A percentile compares a stretch with the other conserved stretches of the same genome.
Conservation (phyloP, 2,113 vertebrate genomes). For the Collichthys lucidus region DNA sequence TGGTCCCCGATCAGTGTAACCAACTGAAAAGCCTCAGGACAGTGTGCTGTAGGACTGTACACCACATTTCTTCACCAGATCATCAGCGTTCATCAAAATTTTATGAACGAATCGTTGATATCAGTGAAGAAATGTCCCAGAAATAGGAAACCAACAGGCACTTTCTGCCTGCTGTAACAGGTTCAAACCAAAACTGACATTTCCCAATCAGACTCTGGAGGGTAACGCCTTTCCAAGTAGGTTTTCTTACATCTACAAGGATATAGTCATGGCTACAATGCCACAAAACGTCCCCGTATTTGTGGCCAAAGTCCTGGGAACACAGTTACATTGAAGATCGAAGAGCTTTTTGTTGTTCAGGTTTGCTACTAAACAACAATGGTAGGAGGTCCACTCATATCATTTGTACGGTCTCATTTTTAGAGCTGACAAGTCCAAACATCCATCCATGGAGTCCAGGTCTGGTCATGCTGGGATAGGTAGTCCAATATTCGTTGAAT, state of each 20-base stretch:
- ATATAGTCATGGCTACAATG: conserved; percentile 24
- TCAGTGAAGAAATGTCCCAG: conserved; percentile 28
- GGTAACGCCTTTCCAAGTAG: background rate
- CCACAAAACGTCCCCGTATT: conserved; percentile 4
- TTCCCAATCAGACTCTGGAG: conserved; percentile 1
- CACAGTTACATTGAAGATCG: background rate
- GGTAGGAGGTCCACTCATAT: conserved; percentile 15
- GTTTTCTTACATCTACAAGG: conserved; percentile 20
- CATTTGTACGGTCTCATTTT: conserved; percentile 4
- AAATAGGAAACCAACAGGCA: conserved; percentile 32
- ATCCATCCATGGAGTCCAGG: conserved; percentile 8
- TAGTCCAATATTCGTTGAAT: background rate
- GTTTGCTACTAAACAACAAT: conserved; percentile 27
- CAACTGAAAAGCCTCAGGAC: background rate
- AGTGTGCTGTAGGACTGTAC: background rate
- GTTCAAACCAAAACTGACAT: conserved; percentile 8
- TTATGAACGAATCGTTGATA: conserved; percentile 35
- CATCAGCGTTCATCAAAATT: conserved; percentile 12
- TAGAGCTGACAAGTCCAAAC: conserved; percentile 16
- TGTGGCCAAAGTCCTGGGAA: conserved; percentile 10
- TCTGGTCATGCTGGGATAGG: conserved; percentile 11
- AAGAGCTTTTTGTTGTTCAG: background rate
- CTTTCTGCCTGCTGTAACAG: conserved; percentile 26
- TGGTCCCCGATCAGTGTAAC: background rate
- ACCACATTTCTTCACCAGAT: conserved; percentile 6